phyloP scores from a whole-genome alignment of 2,113 vertebrate species.

The Oceanites oceanicus region DNA sequence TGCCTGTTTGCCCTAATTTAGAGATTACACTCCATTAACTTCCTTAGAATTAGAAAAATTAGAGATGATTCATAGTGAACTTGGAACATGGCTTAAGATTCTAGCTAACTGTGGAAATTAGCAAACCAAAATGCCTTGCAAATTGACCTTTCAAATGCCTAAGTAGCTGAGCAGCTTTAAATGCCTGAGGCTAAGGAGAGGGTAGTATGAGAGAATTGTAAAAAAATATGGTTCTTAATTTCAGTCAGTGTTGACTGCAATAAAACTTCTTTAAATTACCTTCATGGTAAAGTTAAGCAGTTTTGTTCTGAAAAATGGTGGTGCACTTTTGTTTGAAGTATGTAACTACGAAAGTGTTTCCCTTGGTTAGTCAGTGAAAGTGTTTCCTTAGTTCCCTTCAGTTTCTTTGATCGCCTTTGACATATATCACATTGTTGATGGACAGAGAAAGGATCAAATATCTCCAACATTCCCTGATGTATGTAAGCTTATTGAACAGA shows the following conservation, averaged over 20 bases:
- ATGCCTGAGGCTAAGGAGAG: neutral
- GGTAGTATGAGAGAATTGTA: neutral
- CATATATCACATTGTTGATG: neutral
- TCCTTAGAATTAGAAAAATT: neutral
- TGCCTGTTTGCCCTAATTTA: neutral
- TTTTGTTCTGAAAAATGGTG: neutral
- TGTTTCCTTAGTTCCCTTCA: conserved; percentile 4
- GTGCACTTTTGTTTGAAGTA: neutral
- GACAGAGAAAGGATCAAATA: conserved; percentile 34
- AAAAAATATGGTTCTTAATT: neutral
- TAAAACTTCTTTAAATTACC: neutral
- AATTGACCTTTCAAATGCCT: neutral
- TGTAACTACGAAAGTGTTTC: neutral
- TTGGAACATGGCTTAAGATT: neutral
- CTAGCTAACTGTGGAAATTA: neutral
- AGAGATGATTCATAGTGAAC: neutral
- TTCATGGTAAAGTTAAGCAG: neutral
- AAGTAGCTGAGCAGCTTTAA: neutral
- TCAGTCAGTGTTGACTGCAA: neutral
- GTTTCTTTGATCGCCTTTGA: neutral
- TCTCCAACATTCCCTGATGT: conserved; percentile 34
- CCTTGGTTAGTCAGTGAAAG: neutral
- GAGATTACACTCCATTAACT: neutral
- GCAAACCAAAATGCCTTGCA: neutral
- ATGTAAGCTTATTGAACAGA: conserved; percentile 43